These are phyloP conservation scores for Balearica regulorum DNA, from an alignment of 2,797 vertebrate species.

Conservation along the genomic window DNA sequence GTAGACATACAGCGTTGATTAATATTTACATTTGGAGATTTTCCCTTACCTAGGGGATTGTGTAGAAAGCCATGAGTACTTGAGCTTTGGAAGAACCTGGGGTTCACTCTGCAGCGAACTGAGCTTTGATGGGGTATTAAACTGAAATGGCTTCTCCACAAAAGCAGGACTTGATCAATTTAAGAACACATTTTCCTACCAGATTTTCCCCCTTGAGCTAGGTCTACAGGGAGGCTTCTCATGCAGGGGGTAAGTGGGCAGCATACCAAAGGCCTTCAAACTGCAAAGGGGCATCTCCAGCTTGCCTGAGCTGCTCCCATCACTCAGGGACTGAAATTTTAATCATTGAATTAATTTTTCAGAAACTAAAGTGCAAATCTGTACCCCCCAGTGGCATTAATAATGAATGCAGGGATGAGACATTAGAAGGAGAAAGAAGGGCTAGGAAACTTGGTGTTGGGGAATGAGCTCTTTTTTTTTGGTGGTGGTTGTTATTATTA, in stretches of 20 bases:
- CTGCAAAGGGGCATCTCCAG: slow-evolving; percentile 37
- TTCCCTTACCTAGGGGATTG: background rate
- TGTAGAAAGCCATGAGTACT: background rate
- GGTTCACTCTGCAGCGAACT: background rate
- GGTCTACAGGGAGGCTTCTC: background rate
- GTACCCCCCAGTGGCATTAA: slow-evolving; percentile 63
- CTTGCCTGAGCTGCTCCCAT: slow-evolving; percentile 46
- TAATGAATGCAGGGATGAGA: slow-evolving; percentile 62
- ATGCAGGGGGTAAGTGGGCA: background rate
- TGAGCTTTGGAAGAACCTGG: background rate
- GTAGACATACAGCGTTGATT: background rate
- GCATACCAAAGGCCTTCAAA: background rate
- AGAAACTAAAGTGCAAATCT: slow-evolving; percentile 65
- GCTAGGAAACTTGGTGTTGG: background rate
- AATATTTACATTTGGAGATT: background rate
- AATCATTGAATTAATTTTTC: slow-evolving; percentile 75
- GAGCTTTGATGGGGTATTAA: background rate
- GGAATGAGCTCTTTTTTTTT: background rate
- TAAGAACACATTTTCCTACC: background rate
- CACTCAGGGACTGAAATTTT: slow-evolving; percentile 73
- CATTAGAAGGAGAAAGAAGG: background rate
- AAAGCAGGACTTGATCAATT: background rate
- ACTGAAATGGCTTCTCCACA: background rate
- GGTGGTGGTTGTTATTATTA: background rate
- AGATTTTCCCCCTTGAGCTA: background rate